Base-by-base conservation (phyloP, 2,888 invertebrate species). In the Lasioglossum figueresi region DNA sequence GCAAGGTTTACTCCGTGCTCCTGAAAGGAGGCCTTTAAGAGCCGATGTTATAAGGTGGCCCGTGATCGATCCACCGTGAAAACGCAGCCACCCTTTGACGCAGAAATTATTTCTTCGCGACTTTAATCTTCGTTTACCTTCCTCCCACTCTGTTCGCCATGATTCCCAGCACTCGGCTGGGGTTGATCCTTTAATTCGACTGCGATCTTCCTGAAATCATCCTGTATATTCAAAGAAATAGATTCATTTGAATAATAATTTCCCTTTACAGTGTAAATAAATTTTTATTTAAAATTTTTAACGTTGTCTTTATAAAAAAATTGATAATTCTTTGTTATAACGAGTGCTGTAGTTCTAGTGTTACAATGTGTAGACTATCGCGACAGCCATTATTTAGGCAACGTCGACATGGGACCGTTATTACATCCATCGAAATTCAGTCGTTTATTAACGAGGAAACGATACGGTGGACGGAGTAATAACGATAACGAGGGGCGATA, bases 31-130 rank as follows among this genome's bases (percentile, higher is more conserved):
- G 84, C 79, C 85, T 87, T 80, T 85, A 88, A 87, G 89, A 89
- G 84, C 79, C 79, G 81, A 83, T 77, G 82, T 78, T 72, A 79
- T 82, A 87, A 90, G 88, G 79, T 85, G 77, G 80, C 75, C 72
- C 90, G 86, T 90, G 91, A 88, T 87, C 91, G 92, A 91, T 92
- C 91, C 89, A 91, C 91, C 92, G 91, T 93, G 89, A 92, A 93
- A 92, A 90, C 90, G 88, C 82, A 83, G 86, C 84, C 81, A 80
- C 87, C 89, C 88, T 89, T 88, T 89, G 91, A 92, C 91, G 90
- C 87, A 89, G 91, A 92, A 93, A 93, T 93, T 90, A 92, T 92
- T 91, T 91, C 85, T 84, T 87, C 82, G 77, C 81, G 76, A 81
- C 83, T 85, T 85, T 84, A 85, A 85, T 88, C 83, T 72, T 74